Conservation (phyloP, 2,113 vertebrate species). For the Tyrannus savana region DNA sequence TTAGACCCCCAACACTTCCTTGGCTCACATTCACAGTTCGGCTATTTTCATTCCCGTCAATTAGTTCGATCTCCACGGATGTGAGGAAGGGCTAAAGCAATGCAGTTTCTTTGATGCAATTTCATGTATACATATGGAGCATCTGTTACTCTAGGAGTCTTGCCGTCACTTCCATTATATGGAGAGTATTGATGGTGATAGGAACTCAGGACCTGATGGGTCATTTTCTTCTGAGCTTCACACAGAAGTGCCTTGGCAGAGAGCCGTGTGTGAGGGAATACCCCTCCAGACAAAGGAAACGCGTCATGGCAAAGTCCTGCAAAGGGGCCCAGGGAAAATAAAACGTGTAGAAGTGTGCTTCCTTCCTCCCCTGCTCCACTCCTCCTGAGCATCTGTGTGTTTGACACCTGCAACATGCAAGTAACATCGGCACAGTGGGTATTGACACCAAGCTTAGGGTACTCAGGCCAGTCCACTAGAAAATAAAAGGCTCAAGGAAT, state of each 20-base stretch:
- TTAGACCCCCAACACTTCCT: constrained; percentile 69
- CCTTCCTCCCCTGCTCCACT: background rate
- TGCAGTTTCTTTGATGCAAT: constrained; percentile 32
- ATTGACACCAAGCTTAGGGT: background rate
- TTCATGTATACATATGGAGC: constrained; percentile 26
- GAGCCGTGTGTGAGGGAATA: background rate
- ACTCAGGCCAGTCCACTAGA: background rate
- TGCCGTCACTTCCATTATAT: constrained; percentile 45
- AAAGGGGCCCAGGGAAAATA: background rate
- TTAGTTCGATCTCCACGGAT: constrained; percentile 57
- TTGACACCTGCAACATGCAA: background rate
- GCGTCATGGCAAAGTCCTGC: background rate
- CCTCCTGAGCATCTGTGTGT: background rate
- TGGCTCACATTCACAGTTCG: constrained; percentile 47
- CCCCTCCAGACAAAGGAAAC: background rate
- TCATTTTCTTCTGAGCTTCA: constrained; percentile 43
- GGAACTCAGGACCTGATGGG: constrained; percentile 46
- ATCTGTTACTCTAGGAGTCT: constrained; percentile 61
- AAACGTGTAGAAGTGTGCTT: background rate
- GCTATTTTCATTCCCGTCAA: constrained; percentile 61
- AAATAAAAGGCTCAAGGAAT: background rate
- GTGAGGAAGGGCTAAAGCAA: constrained; percentile 39
- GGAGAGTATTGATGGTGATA: constrained; percentile 3
- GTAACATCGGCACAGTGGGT: background rate
- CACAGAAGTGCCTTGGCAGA: constrained; percentile 33